Evolutionary conservation across 1,140 invertebrate genomes (phyloP).

Genomic region (Drosophila santomea): DNA sequence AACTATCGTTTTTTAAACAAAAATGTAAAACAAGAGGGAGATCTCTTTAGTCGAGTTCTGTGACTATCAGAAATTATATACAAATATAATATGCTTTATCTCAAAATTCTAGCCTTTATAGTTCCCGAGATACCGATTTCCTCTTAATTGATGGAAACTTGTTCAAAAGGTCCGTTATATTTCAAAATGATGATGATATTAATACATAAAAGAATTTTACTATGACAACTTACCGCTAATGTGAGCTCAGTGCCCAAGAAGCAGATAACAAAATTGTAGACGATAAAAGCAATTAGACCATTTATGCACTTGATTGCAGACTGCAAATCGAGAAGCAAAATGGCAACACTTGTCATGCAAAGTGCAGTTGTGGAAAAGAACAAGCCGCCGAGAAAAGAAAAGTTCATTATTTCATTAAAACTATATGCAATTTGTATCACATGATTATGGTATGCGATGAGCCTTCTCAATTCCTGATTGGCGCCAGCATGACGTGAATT

Average conservation of each 20-base stretch:
- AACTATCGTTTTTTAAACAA: too few relatives aligned
- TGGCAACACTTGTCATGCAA: slow-evolving; percentile 68
- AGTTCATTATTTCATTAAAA: slow-evolving; percentile 60
- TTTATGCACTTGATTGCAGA: slow-evolving; percentile 54
- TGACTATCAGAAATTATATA: too few relatives aligned
- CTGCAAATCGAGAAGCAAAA: slow-evolving; percentile 57
- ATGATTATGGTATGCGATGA: slow-evolving; percentile 55
- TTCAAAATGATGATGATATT: too few relatives aligned
- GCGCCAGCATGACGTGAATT: slow-evolving; percentile 47
- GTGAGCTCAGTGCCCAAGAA: slow-evolving; percentile 53
- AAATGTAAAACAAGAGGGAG: too few relatives aligned
- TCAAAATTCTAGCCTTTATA: too few relatives aligned
- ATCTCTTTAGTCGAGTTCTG: too few relatives aligned
- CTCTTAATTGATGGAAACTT: too few relatives aligned
- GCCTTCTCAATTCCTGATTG: slow-evolving; percentile 34
- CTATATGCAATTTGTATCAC: slow-evolving; percentile 38
- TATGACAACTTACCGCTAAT: slow-evolving; percentile 37
- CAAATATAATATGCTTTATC: too few relatives aligned
- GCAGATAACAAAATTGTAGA: slow-evolving; percentile 50
- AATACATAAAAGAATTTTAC: too few relatives aligned
- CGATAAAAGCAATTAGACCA: slow-evolving; percentile 50
- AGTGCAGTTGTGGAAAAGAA: slow-evolving; percentile 64
- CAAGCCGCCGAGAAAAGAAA: slow-evolving; percentile 65
- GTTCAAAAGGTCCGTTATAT: too few relatives aligned
- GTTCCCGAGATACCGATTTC: too few relatives aligned